These are phyloP conservation scores for Thamnaconus septentrionalis DNA, from an alignment of 2,113 vertebrate genomes.

Conservation along the genomic window DNA sequence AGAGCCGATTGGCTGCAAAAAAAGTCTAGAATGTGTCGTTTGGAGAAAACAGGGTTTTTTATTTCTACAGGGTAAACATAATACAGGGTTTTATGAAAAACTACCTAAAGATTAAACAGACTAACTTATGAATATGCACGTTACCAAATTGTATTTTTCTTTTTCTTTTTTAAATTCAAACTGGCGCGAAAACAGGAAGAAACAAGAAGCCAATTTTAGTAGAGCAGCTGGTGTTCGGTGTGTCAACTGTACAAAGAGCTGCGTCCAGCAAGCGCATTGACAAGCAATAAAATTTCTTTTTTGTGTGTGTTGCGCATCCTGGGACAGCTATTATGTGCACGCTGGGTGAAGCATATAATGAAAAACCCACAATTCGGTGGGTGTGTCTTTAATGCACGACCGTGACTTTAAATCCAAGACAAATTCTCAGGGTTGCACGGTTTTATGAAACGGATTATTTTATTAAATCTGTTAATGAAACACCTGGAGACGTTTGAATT, in stretches of 20 bases:
- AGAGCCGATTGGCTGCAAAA: slow-evolving; percentile 2
- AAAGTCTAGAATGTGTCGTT: slow-evolving; percentile 11
- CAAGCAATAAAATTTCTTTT: neutral
- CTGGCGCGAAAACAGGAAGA: slow-evolving; percentile 23
- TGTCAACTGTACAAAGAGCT: slow-evolving; percentile 9
- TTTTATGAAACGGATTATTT: slow-evolving; percentile 32
- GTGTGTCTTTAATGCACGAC: slow-evolving; percentile 24
- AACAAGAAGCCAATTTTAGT: slow-evolving; percentile 9
- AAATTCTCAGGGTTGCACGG: slow-evolving; percentile 70
- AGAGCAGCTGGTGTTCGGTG: too few relatives aligned
- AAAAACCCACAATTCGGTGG: too few relatives aligned
- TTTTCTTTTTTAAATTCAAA: slow-evolving; percentile 5
- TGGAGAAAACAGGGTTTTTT: slow-evolving; percentile 69
- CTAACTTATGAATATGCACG: slow-evolving; percentile 60
- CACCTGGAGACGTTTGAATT: slow-evolving; percentile 5
- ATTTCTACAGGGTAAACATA: slow-evolving; percentile 69
- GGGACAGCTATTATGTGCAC: neutral
- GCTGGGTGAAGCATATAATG: too few relatives aligned
- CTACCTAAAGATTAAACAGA: slow-evolving; percentile 25
- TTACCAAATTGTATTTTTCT: slow-evolving; percentile 54
- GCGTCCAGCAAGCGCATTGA: slow-evolving; percentile 4
- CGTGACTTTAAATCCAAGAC: slow-evolving; percentile 32
- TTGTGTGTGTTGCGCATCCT: slow-evolving; percentile 1
- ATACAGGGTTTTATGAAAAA: slow-evolving; percentile 61
- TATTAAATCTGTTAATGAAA: neutral